Evolutionary conservation across 2,888 invertebrate genomes (phyloP).

Genomic region (Electrophaes corylata): DNA sequence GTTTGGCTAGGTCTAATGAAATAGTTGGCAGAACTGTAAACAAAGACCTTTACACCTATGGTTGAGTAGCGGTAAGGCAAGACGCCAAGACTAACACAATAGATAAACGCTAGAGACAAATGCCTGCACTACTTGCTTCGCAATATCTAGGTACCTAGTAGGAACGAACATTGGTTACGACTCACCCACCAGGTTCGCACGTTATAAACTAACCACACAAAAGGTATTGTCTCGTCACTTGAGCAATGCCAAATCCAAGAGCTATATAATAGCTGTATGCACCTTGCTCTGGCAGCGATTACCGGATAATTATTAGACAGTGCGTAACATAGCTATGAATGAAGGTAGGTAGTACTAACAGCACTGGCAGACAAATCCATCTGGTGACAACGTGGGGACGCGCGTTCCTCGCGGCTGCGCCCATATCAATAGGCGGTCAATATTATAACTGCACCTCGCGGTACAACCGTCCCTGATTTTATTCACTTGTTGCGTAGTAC

Average conservation of each 20-base stretch:
- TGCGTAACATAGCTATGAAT: constrained; percentile 33
- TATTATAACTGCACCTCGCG: constrained; percentile 64
- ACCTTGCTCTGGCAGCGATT: constrained; percentile 36
- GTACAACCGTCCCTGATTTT: constrained; percentile 69
- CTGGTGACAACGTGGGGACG: constrained; percentile 79
- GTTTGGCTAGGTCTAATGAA: constrained; percentile 60
- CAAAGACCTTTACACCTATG: constrained; percentile 58
- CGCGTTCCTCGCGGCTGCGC: constrained; percentile 77
- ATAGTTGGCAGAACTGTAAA: constrained; percentile 66
- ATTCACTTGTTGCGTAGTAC: constrained; percentile 74
- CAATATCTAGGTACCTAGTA: background rate
- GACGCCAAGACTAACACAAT: constrained; percentile 56
- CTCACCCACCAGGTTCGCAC: background rate
- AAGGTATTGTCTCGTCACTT: constrained; percentile 24
- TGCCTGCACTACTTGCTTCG: background rate
- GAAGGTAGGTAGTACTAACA: constrained; percentile 67
- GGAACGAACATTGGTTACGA: background rate
- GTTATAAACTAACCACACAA: constrained; percentile 4
- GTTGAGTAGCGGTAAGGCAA: constrained; percentile 58
- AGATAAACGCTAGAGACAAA: constrained; percentile 5
- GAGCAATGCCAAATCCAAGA: constrained; percentile 26
- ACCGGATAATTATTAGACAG: constrained; percentile 30
- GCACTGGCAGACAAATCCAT: constrained; percentile 78
- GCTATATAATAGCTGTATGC: too few species aligned
- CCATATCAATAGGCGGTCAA: constrained; percentile 76